A percentile compares a stretch with the other conserved stretches of the same genome.
Conservation (phyloP, 2,113 vertebrate species). For the Falcunculus frontatus region DNA sequence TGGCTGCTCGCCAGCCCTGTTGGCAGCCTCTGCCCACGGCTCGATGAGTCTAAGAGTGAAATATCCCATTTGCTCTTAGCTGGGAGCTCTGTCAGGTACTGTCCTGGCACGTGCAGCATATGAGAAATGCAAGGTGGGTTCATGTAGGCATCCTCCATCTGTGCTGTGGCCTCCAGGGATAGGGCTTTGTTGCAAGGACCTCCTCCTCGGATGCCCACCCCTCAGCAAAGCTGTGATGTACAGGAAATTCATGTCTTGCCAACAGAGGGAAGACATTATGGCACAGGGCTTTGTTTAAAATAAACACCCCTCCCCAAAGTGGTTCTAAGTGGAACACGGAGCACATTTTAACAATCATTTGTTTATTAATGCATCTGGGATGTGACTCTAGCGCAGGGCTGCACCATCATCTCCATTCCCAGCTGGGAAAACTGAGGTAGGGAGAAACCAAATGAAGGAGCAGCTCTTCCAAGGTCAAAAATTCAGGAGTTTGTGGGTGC, state of each 20-base stretch:
- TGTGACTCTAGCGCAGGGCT: not conserved
- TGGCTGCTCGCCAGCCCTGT: not conserved
- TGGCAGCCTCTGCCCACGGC: not conserved
- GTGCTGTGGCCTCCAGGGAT: not conserved
- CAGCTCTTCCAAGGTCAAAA: not conserved
- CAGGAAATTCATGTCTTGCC: not conserved
- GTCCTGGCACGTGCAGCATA: not conserved
- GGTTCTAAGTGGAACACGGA: not conserved
- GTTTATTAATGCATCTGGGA: not conserved
- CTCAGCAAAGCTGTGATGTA: not conserved
- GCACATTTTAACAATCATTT: not conserved
- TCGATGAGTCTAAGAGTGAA: not conserved
- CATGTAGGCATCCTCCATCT: not conserved
- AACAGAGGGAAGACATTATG: not conserved
- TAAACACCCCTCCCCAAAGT: not conserved
- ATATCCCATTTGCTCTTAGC: not conserved
- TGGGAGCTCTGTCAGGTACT: not conserved
- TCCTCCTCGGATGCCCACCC: not conserved
- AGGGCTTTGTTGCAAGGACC: not conserved
- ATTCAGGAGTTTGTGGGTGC: not conserved
- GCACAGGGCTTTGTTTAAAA: not conserved
- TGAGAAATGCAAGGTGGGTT: not conserved
- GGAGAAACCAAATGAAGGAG: not conserved
- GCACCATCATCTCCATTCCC: not conserved
- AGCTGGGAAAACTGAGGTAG: constrained; percentile 3